Conservation (phyloP, 2,113 vertebrate species). For the Probosciger aterrimus region DNA sequence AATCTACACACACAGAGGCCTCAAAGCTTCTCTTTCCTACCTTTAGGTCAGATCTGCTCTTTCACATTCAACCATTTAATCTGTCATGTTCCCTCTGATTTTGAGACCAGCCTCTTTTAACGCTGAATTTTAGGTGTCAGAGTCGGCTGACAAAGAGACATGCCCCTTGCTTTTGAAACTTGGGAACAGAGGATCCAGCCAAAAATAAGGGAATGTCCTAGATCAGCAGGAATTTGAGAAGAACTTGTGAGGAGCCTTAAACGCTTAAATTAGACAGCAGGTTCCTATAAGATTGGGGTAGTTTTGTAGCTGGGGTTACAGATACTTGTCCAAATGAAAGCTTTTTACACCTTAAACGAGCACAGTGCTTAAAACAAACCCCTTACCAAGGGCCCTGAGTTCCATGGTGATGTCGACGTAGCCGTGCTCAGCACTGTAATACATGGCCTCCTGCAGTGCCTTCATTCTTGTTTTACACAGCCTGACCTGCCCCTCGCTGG, state of each 20-base stretch:
- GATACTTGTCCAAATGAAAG: neutral
- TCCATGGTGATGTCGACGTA: conserved; percentile 99
- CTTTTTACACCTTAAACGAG: rapidly evolving
- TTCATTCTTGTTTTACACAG: conserved; percentile 90
- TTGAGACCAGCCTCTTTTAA: neutral
- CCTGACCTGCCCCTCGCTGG: conserved; percentile 73
- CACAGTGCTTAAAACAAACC: rapidly evolving
- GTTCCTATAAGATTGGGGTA: neutral
- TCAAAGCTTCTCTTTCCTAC: neutral
- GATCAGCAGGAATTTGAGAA: neutral
- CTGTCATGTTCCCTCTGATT: neutral
- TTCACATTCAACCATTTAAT: neutral
- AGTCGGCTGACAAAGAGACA: neutral
- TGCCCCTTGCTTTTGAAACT: neutral
- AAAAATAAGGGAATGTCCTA: neutral
- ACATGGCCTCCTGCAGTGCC: conserved; percentile 95
- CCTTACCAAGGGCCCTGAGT: conserved; percentile 86
- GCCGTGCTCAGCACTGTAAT: conserved; percentile 94
- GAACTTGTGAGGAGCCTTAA: neutral
- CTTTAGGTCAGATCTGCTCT: neutral
- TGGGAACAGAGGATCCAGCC: neutral
- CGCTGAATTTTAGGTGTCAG: neutral
- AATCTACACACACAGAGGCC: neutral
- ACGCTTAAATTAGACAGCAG: neutral
- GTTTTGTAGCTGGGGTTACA: neutral